These are phyloP conservation scores for Folsomia manolachei DNA, from an alignment of 2,888 invertebrate genomes.

Conservation along the genomic window DNA sequence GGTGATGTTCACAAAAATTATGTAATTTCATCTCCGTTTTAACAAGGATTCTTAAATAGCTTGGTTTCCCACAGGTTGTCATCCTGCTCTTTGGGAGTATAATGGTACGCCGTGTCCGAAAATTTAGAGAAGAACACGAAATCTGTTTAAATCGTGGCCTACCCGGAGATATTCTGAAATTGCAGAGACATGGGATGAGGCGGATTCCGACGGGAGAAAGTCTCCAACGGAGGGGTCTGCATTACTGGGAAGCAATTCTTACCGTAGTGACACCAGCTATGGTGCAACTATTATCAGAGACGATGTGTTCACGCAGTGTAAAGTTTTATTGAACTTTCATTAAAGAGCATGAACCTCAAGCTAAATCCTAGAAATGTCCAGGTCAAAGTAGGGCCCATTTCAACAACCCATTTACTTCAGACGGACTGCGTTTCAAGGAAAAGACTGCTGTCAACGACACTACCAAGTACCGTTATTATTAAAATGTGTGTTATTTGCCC, in stretches of 20 bases:
- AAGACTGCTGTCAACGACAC: no score
- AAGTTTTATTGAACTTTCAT: neutral
- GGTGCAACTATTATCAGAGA: neutral
- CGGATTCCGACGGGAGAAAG: neutral
- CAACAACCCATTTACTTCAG: no score
- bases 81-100: slow-evolving; percentile 30
- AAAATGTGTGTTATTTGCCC: no score
- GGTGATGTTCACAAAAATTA: neutral
- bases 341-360: no score
- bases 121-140: slow-evolving; percentile 11
- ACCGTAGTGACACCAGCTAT: neutral
- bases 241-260: slow-evolving; percentile 17
- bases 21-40: no score
- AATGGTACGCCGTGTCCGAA: slow-evolving; percentile 22
- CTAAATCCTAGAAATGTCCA: no score
- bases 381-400: no score
- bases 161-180: slow-evolving; percentile 38
- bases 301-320: neutral
- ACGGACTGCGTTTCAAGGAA: no score
- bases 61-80: neutral
- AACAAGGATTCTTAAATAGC: neutral
- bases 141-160: slow-evolving; percentile 14
- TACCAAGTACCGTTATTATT: no score
- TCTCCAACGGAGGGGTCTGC: slow-evolving; percentile 17
- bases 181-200: slow-evolving; percentile 35